A percentile compares a stretch with the other conserved stretches of the same genome.
Evolutionary conservation across 2,888 invertebrate genomes (phyloP).

Genomic region (Elysia crispata): DNA sequence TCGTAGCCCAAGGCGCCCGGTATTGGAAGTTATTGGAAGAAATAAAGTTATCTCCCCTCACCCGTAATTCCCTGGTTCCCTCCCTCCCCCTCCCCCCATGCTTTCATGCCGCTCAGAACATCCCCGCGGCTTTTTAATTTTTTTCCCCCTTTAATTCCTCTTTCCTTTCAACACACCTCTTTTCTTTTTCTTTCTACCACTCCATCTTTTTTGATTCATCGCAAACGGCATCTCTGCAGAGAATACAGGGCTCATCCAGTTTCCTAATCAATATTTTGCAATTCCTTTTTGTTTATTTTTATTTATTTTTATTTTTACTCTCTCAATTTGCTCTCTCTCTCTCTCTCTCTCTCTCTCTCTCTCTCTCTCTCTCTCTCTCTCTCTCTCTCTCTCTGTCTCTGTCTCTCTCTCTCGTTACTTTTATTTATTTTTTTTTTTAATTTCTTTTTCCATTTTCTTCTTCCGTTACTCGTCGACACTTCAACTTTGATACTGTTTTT

Average conservation of each 20-base stretch:
- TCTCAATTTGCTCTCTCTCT: neutral
- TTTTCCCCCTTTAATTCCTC: neutral
- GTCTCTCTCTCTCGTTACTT: neutral
- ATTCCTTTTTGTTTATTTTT: neutral
- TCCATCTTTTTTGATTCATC: neutral
- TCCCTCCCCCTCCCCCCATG: neutral
- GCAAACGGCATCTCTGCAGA: too few relatives aligned
- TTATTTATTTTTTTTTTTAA: neutral
- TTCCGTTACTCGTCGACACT: neutral
- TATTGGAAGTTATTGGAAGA: too few relatives aligned
- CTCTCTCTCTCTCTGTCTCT: constrained; percentile 60
- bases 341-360: constrained; percentile 31
- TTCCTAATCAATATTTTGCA: neutral
- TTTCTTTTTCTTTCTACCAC: too few relatives aligned
- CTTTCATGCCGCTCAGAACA: neutral
- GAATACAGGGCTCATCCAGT: too few relatives aligned
- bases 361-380: constrained; percentile 9
- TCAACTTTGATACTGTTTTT: too few relatives aligned
- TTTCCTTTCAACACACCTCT: too few relatives aligned
- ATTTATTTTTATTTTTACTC: neutral
- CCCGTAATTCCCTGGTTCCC: neutral
- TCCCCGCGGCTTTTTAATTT: neutral
- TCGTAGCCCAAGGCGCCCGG: too few relatives aligned
- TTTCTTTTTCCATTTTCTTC: constrained; percentile 14
- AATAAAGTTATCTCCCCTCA: too few relatives aligned